Evolutionary conservation across 2,888 invertebrate genomes (phyloP).

Genomic region (Eurois occulta): DNA sequence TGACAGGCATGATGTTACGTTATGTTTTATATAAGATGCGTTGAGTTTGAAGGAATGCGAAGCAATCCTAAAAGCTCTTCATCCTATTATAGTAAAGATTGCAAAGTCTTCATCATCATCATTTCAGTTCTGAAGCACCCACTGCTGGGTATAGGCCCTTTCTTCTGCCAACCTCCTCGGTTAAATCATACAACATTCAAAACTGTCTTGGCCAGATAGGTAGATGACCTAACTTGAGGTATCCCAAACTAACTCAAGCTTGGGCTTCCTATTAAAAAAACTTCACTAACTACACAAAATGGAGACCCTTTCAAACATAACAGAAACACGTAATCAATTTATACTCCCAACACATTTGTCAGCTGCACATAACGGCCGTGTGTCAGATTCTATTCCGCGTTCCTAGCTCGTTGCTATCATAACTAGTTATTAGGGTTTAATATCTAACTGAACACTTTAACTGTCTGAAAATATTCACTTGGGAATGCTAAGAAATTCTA

Average conservation of each 20-base stretch:
- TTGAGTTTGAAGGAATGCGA: neutral
- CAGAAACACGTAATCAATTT: slow-evolving; percentile 11
- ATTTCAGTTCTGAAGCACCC: neutral
- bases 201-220: neutral
- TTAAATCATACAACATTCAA: neutral
- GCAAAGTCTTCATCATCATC: neutral
- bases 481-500: slow-evolving; percentile 40
- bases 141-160: neutral
- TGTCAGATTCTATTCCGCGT: slow-evolving; percentile 68
- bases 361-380: slow-evolving; percentile 51
- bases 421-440: slow-evolving; percentile 75
- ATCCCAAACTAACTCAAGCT: neutral
- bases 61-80: neutral
- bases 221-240: neutral
- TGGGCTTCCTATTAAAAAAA: neutral
- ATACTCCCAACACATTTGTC: slow-evolving; percentile 9
- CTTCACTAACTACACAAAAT: neutral
- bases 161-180: neutral
- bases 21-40: neutral
- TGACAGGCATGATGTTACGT: no score
- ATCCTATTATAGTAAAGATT: neutral
- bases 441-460: slow-evolving; percentile 71
- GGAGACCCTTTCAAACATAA: neutral
- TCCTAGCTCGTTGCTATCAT: slow-evolving; percentile 64
- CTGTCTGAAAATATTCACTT: slow-evolving; percentile 54